These are phyloP conservation scores for Ranitomeya imitator DNA, from an alignment of 2,113 vertebrate genomes.

Conservation along the genomic window DNA sequence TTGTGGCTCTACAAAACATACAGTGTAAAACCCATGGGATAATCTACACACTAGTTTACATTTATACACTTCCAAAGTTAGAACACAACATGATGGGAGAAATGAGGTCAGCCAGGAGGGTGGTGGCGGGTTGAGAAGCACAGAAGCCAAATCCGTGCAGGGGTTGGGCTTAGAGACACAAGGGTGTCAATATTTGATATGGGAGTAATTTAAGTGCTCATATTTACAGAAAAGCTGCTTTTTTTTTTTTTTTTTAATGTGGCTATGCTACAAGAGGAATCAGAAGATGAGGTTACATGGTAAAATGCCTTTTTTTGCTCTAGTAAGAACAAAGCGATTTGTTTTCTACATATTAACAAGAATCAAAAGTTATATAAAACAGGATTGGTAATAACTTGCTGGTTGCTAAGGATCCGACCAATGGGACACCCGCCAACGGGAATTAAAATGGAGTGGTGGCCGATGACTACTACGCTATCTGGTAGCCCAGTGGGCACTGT, in stretches of 20 bases:
- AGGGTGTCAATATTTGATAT: background rate
- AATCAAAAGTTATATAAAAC: too few relatives aligned
- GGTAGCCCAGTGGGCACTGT: too few relatives aligned
- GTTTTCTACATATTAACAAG: too few relatives aligned
- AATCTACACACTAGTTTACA: constrained; percentile 83
- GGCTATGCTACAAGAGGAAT: background rate
- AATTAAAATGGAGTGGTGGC: too few relatives aligned
- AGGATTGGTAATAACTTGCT: too few relatives aligned
- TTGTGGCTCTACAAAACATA: constrained; percentile 72
- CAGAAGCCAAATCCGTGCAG: background rate
- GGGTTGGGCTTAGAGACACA: background rate
- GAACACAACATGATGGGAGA: constrained; percentile 57
- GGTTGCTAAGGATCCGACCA: too few relatives aligned
- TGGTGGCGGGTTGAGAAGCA: background rate
- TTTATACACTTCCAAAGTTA: constrained; percentile 77
- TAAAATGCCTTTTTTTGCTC: too few relatives aligned
- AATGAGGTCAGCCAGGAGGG: background rate
- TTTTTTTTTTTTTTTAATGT: too few relatives aligned
- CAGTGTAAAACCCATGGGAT: constrained; percentile 78
- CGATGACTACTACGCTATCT: too few relatives aligned
- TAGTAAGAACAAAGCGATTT: too few relatives aligned
- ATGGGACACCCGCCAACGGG: too few relatives aligned
- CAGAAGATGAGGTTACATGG: too few relatives aligned
- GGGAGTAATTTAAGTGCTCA: background rate
- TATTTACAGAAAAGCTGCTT: background rate